Percentiles rank a stretch among this genome's conserved stretches.
Conservation (phyloP, 2,888 invertebrate genomes). For the Drosophila mimetica region DNA sequence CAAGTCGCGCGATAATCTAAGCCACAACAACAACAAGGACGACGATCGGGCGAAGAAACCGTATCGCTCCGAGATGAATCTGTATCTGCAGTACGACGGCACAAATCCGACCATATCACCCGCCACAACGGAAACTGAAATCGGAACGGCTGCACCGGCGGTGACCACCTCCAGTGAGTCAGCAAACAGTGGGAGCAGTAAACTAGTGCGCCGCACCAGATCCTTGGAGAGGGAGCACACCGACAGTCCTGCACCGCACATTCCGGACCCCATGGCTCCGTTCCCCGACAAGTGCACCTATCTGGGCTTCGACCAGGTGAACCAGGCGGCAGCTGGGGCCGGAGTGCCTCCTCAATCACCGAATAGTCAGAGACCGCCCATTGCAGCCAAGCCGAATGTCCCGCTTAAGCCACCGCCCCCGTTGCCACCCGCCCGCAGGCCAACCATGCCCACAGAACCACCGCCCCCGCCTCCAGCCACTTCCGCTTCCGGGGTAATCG, state of each 20-base stretch:
- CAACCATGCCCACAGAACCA: constrained; percentile 66
- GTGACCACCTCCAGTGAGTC: constrained; percentile 39
- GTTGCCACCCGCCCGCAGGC: constrained; percentile 72
- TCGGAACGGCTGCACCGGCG: constrained; percentile 15
- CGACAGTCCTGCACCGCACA: constrained; percentile 82
- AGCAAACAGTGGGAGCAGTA: constrained; percentile 35
- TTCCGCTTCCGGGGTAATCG: constrained; percentile 33
- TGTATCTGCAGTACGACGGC: constrained; percentile 82
- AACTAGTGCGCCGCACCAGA: constrained; percentile 57
- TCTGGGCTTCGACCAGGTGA: constrained; percentile 82
- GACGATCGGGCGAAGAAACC: constrained; percentile 79
- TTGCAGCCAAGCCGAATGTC: constrained; percentile 53
- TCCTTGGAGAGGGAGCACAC: constrained; percentile 79
- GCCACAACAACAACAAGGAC: constrained; percentile 36
- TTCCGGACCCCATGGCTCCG: constrained; percentile 84
- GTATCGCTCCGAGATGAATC: constrained; percentile 84
- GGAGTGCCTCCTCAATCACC: constrained; percentile 30
- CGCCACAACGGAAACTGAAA: constrained; percentile 38
- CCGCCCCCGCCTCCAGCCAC: constrained; percentile 50
- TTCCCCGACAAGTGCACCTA: constrained; percentile 84
- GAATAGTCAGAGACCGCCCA: constrained; percentile 53
- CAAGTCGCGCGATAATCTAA: constrained; percentile 76
- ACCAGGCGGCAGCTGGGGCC: constrained; percentile 48
- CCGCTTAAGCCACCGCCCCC: constrained; percentile 70
- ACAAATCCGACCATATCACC: constrained; percentile 76